Conservation (phyloP, 2,888 invertebrate species). For the Chloroclysta siterata region DNA sequence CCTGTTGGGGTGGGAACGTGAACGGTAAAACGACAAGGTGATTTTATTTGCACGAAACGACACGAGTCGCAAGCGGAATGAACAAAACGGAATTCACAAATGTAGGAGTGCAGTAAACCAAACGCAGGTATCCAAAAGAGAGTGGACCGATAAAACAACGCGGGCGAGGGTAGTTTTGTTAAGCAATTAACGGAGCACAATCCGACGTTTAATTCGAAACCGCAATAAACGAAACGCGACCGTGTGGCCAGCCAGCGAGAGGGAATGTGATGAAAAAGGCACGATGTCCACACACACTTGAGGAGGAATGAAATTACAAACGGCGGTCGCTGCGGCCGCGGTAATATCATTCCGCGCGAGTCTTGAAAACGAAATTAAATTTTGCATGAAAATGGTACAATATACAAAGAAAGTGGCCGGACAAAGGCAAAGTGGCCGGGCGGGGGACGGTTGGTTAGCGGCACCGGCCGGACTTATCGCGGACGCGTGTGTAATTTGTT, state of each 20-base stretch:
- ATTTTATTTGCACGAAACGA: conserved; percentile 19
- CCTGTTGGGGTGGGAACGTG: conserved; percentile 20
- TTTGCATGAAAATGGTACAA: conserved; percentile 84
- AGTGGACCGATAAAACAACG: conserved; percentile 71
- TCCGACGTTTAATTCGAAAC: conserved; percentile 80
- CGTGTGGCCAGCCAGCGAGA: conserved; percentile 71
- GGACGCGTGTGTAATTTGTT: conserved; percentile 74
- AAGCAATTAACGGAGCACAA: conserved; percentile 80
- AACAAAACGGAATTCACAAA: conserved; percentile 42
- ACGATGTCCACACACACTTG: conserved; percentile 83
- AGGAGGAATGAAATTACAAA: conserved; percentile 81
- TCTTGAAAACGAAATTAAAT: conserved; percentile 85
- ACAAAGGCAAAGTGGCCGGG: conserved; percentile 77
- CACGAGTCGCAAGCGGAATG: conserved; percentile 12
- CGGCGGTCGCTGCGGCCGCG: conserved; percentile 68
- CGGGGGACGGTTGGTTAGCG: conserved; percentile 73
- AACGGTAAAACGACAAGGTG: conserved; percentile 20
- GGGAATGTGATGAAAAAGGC: conserved; percentile 84
- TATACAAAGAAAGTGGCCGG: conserved; percentile 82
- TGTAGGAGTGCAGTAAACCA: conserved; percentile 58
- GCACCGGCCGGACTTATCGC: conserved; percentile 57
- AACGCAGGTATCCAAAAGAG: conserved; percentile 51
- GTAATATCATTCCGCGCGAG: conserved; percentile 84
- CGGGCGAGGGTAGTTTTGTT: conserved; percentile 66
- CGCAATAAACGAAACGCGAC: conserved; percentile 76